Conservation (phyloP, 2,113 vertebrate species). For the pig (Sus scrofa) region DNA sequence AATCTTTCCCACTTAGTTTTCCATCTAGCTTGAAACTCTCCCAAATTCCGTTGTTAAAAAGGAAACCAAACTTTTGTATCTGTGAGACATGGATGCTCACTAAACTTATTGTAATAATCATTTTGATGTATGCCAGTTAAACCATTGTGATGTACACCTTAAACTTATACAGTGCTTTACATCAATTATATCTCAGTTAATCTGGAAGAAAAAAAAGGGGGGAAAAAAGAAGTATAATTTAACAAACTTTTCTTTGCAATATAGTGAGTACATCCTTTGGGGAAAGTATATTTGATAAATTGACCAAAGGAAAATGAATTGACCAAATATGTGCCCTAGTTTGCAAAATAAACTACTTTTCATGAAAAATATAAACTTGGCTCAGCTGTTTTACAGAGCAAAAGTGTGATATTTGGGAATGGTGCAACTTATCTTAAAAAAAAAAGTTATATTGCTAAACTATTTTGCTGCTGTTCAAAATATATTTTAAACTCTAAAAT, state of each 20-base stretch:
- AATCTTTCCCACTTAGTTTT: neutral
- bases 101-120: no score
- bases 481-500: constrained; percentile 5
- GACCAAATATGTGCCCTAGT: neutral
- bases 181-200: no score
- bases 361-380: neutral
- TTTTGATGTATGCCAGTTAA: no score
- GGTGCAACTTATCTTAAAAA: neutral
- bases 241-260: neutral
- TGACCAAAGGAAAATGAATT: neutral
- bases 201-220: no score
- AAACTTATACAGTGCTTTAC: no score
- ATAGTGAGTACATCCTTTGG: neutral
- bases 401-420: neutral
- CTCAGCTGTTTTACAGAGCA: neutral
- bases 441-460: neutral
- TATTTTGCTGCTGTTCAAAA: neutral
- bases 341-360: neutral
- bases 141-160: no score
- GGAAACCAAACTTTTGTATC: neutral
- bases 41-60: neutral
- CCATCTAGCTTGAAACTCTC: neutral
- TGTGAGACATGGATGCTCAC: no score
- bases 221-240: no score
- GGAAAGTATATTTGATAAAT: neutral